Evolutionary conservation across 2,797 vertebrate genomes (phyloP).

Genomic region (Sphenodon punctatus): DNA sequence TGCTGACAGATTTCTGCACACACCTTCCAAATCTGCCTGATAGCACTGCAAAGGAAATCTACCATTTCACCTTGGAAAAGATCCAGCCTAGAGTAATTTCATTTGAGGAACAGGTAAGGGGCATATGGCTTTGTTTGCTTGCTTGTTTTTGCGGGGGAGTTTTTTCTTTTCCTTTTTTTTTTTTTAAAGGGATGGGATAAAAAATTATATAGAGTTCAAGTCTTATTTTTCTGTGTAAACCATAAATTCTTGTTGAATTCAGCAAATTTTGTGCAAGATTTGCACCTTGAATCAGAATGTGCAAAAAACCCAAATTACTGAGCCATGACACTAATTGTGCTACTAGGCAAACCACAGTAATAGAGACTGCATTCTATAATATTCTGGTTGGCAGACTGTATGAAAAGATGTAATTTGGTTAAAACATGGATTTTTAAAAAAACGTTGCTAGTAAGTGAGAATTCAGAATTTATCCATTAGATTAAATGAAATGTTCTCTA

Average conservation of each 20-base stretch:
- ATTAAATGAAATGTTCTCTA: neutral
- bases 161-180: neutral
- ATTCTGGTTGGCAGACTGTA: too few relatives aligned
- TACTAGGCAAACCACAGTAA: too few relatives aligned
- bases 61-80: slow-evolving; percentile 97
- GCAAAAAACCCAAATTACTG: too few relatives aligned
- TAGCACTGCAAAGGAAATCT: slow-evolving; percentile 93
- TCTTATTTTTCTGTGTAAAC: neutral
- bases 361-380: too few relatives aligned
- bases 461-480: neutral
- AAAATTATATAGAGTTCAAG: neutral
- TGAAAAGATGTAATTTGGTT: too few relatives aligned
- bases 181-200: neutral
- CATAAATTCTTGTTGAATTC: neutral
- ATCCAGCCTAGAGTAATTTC: slow-evolving; percentile 98
- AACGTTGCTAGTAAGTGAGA: too few relatives aligned
- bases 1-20: slow-evolving; percentile 96
- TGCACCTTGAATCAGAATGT: neutral
- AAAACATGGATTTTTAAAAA: too few relatives aligned
- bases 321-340: too few relatives aligned
- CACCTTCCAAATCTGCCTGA: slow-evolving; percentile 94
- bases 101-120: slow-evolving; percentile 94
- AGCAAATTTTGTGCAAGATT: too few relatives aligned
- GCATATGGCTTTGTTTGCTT: too few relatives aligned
- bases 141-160: too few relatives aligned